These are phyloP conservation scores for Heliconius congener DNA, from an alignment of 1,140 invertebrate species.

Conservation along the genomic window DNA sequence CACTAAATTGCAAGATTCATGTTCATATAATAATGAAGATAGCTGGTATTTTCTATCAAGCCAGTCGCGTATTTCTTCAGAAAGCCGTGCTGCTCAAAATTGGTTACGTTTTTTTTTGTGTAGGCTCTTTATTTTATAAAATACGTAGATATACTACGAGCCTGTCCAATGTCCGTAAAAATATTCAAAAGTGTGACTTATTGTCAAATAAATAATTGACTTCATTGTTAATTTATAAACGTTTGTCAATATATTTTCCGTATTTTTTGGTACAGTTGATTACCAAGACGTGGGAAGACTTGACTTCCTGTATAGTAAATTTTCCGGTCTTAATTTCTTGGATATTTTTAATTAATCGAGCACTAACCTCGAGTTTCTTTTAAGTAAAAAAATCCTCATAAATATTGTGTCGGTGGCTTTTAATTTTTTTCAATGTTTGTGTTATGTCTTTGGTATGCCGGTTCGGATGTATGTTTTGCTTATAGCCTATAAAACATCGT, in stretches of 20 bases:
- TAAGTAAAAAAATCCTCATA: constrained; percentile 3
- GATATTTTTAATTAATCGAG: constrained; percentile 17
- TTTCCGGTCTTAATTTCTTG: not conserved
- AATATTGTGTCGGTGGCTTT: constrained; percentile 27
- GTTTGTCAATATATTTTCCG: not conserved
- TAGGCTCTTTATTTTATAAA: too few species aligned
- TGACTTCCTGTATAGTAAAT: not conserved
- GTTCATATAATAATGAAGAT: not conserved
- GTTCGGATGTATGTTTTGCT: constrained; percentile 43
- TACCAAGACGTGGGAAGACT: not conserved
- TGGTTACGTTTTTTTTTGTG: not conserved
- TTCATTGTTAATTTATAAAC: too few species aligned
- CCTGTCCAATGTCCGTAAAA: too few species aligned
- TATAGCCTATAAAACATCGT: constrained; percentile 52
- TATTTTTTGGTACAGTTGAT: not conserved
- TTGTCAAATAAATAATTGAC: too few species aligned
- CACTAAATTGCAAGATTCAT: constrained; percentile 19
- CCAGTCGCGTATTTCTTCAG: not conserved
- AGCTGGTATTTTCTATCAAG: not conserved
- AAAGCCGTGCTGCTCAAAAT: not conserved
- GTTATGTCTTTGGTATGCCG: constrained; percentile 14
- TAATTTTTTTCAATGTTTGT: constrained; percentile 32
- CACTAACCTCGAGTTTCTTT: constrained; percentile 19
- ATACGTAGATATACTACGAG: too few species aligned
- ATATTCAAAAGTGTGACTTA: too few species aligned